Percentiles rank a stretch among this genome's conserved stretches.
Conservation (phyloP, 2,797 vertebrate genomes). For the Chelon labrosus region DNA sequence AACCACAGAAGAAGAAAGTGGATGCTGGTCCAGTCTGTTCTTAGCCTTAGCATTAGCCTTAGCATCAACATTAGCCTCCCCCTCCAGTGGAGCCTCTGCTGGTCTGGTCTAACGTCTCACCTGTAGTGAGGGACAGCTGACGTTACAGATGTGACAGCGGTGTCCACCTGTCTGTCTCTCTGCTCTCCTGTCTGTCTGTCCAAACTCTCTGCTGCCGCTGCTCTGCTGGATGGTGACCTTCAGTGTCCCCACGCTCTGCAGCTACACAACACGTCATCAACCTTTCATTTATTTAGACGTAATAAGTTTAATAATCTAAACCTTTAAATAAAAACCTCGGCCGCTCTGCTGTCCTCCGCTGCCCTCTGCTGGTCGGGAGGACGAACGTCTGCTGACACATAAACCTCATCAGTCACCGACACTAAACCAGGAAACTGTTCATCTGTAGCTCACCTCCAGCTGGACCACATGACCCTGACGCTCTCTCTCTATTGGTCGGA, state of each 20-base stretch:
- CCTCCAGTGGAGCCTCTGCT: too few relatives aligned
- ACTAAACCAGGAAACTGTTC: not conserved
- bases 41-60: too few relatives aligned
- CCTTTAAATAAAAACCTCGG: conserved; percentile 39
- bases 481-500: conserved; percentile 14
- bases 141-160: conserved; percentile 92
- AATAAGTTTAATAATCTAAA: too few relatives aligned
- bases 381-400: conserved; percentile 16
- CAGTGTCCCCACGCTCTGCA: conserved; percentile 87
- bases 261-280: conserved; percentile 39
- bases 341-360: conserved; percentile 56
- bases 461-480: conserved; percentile 38
- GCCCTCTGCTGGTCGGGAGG: conserved; percentile 50
- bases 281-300: too few relatives aligned
- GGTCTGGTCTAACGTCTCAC: conserved; percentile 66
- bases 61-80: too few relatives aligned
- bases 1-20: too few relatives aligned
- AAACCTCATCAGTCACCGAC: not conserved
- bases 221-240: conserved; percentile 97
- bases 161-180: conserved; percentile 77
- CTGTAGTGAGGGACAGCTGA: conserved; percentile 88
- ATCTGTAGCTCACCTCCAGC: conserved; percentile 25
- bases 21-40: too few relatives aligned
- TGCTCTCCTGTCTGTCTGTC: conserved; percentile 76
- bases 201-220: conserved; percentile 92